Evolutionary conservation across 2,797 vertebrate genomes (phyloP).

Genomic region (Hippocampus kuda): DNA sequence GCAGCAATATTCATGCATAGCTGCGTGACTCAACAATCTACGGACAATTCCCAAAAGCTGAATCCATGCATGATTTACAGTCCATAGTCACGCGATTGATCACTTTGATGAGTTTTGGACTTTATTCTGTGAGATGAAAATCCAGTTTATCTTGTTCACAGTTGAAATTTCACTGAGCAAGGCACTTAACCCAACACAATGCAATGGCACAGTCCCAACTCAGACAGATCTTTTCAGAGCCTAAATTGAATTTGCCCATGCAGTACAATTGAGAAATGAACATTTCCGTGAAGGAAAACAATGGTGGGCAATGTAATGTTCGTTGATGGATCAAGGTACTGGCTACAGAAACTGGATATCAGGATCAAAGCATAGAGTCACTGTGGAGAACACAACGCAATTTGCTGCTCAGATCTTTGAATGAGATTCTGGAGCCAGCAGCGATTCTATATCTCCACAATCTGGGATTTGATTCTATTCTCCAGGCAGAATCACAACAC

Average conservation of each 20-base stretch:
- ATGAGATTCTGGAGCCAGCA: constrained; percentile 1
- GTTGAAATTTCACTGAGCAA: background rate
- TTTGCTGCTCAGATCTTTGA: background rate
- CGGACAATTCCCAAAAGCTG: background rate
- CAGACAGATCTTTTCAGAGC: background rate
- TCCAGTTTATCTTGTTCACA: background rate
- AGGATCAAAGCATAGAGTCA: background rate
- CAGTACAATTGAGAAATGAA: constrained; percentile 1
- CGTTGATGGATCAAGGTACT: background rate
- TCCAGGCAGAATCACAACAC: background rate
- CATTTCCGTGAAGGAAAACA: background rate
- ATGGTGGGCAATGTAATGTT: constrained; percentile 1
- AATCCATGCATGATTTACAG: background rate
- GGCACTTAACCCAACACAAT: constrained; percentile 1
- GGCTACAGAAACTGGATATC: background rate
- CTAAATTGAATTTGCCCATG: constrained; percentile 3
- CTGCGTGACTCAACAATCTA: background rate
- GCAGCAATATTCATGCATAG: background rate
- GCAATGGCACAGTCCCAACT: background rate
- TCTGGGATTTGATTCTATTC: background rate
- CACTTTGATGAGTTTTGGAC: background rate
- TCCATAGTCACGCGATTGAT: background rate
- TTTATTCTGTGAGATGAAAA: background rate
- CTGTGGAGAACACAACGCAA: background rate
- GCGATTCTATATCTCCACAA: background rate